A percentile compares a stretch with the other conserved stretches of the same genome.
Conservation (phyloP, 2,888 invertebrate species). For the Melinaea marsaeus region DNA sequence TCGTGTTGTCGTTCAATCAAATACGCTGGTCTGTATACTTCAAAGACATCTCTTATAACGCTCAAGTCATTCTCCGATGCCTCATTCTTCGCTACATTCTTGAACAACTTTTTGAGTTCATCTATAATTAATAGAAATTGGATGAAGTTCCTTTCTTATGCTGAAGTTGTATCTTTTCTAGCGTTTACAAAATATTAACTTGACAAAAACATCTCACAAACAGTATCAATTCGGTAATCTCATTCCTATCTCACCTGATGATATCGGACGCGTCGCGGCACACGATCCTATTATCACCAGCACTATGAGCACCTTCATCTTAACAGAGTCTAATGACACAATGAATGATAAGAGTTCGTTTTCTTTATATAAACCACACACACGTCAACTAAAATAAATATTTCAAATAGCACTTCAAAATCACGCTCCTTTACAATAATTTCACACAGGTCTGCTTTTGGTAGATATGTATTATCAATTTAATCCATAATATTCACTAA, state of each 20-base stretch:
- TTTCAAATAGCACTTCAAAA: conserved; percentile 1
- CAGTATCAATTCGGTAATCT: neutral
- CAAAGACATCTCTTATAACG: conserved; percentile 48
- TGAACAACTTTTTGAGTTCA: conserved; percentile 45
- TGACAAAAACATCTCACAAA: no score
- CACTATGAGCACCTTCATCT: conserved; percentile 53
- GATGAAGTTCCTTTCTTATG: no score
- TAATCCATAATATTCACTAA: no score
- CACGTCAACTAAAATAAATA: conserved; percentile 3
- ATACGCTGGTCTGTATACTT: conserved; percentile 48
- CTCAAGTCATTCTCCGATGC: conserved; percentile 45
- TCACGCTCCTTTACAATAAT: neutral
- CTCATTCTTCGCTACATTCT: conserved; percentile 47
- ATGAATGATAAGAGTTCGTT: conserved; percentile 38
- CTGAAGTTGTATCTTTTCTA: no score
- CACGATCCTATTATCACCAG: conserved; percentile 42
- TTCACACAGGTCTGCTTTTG: no score
- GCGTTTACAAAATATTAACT: no score
- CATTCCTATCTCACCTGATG: conserved; percentile 46
- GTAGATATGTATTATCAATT: no score
- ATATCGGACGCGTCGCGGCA: conserved; percentile 46
- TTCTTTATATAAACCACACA: conserved; percentile 40
- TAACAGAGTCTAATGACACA: conserved; percentile 35
- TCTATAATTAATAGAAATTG: conserved; percentile 16
- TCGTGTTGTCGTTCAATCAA: conserved; percentile 36